A percentile compares a stretch with the other conserved stretches of the same genome.
Evolutionary conservation across 2,113 vertebrate genomes (phyloP).

Genomic region (Aythya baeri): DNA sequence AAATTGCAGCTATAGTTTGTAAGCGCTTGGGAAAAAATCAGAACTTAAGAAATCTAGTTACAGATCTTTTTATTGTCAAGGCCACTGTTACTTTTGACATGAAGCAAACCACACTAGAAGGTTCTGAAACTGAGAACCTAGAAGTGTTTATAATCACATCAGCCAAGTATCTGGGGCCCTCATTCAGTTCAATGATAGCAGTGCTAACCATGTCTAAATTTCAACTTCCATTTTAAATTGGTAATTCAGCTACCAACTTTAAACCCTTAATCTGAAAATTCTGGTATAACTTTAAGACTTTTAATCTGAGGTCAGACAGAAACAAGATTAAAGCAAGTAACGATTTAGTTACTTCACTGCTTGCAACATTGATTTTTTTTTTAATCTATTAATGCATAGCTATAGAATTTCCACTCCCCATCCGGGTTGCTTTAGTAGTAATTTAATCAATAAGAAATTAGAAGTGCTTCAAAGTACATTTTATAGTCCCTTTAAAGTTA

Average conservation of each 20-base stretch:
- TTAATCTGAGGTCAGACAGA: neutral
- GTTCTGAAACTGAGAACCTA: neutral
- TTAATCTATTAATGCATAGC: no score
- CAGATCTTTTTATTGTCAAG: neutral
- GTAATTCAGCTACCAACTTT: neutral
- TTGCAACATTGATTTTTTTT: neutral
- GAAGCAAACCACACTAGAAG: neutral
- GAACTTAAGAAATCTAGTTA: neutral
- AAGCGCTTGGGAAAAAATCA: neutral
- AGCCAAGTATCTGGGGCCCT: neutral
- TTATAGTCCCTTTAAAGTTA: neutral
- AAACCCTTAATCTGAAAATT: neutral
- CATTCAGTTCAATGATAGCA: neutral
- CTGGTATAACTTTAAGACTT: neutral
- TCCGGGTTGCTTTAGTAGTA: neutral
- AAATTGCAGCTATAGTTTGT: neutral
- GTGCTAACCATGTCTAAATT: neutral
- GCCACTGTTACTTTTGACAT: neutral
- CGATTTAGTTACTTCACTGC: neutral
- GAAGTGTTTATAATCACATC: neutral
- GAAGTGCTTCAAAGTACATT: neutral
- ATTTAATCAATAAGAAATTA: neutral
- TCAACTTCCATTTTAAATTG: neutral
- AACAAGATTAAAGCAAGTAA: neutral
- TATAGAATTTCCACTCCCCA: neutral